phyloP scores from a whole-genome alignment of 2,113 vertebrate genomes.

The Uria lomvia region DNA sequence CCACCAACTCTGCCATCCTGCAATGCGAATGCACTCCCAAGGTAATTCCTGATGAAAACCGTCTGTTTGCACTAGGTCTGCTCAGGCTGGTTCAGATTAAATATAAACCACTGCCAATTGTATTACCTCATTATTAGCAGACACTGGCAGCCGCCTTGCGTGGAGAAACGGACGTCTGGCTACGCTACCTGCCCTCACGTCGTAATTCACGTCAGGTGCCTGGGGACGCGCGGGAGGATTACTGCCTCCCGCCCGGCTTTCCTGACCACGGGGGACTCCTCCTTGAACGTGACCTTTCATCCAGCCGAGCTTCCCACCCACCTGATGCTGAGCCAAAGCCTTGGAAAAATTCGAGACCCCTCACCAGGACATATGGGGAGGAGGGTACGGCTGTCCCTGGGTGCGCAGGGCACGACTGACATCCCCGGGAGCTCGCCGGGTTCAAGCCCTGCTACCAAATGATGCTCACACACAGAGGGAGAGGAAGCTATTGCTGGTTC shows the following conservation, averaged over 20 bases:
- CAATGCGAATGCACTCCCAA: background rate
- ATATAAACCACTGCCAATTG: background rate
- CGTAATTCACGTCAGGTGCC: background rate
- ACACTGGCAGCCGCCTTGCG: background rate
- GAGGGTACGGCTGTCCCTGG: background rate
- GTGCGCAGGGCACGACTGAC: accelerated
- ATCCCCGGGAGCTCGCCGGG: background rate
- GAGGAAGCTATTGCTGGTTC: background rate
- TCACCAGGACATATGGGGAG: background rate
- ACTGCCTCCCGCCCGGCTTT: background rate
- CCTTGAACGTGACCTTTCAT: background rate
- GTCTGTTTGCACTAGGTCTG: background rate
- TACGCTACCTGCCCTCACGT: background rate
- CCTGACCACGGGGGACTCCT: background rate
- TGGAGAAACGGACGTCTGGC: slow-evolving; percentile 6
- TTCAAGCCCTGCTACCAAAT: background rate
- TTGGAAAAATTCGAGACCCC: background rate
- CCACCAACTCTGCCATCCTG: background rate
- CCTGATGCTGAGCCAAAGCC: background rate
- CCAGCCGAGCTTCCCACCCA: background rate
- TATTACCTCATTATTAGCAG: slow-evolving; percentile 53
- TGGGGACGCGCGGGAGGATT: background rate
- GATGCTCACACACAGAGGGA: background rate
- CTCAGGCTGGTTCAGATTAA: background rate
- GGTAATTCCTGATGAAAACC: slow-evolving; percentile 36